These are phyloP conservation scores for Calidris pugnax DNA, from an alignment of 2,113 vertebrate species.

Conservation along the genomic window DNA sequence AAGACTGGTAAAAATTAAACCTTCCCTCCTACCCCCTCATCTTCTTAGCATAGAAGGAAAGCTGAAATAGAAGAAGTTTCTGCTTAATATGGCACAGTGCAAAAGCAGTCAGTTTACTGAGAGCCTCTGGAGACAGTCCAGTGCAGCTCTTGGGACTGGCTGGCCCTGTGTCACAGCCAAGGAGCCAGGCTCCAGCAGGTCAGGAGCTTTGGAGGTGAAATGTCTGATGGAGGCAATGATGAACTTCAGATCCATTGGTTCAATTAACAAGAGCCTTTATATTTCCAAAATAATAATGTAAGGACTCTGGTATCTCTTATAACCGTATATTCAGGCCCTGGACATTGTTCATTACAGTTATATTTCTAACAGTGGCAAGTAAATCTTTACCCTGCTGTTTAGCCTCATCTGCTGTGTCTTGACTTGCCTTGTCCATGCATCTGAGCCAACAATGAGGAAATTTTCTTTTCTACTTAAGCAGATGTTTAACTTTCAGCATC, in stretches of 20 bases:
- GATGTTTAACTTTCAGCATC: constrained; percentile 47
- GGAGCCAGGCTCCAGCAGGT: neutral
- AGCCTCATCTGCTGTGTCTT: neutral
- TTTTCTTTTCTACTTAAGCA: constrained; percentile 7
- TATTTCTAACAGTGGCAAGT: neutral
- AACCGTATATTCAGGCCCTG: neutral
- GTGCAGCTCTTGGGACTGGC: rapidly evolving
- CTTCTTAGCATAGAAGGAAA: neutral
- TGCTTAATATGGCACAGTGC: neutral
- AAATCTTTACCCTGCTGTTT: neutral
- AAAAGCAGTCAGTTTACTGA: neutral
- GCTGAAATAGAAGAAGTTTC: neutral
- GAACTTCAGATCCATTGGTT: neutral
- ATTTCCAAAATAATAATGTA: neutral
- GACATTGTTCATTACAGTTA: neutral
- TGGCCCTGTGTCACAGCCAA: neutral
- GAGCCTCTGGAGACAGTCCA: neutral
- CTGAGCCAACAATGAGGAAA: constrained; percentile 18
- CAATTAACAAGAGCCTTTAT: neutral
- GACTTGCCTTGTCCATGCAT: neutral
- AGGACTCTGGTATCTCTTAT: neutral
- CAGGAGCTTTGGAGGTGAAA: neutral
- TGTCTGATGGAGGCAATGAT: neutral
- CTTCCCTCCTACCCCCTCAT: too few species aligned
- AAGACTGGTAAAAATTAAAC: neutral